These are phyloP conservation scores for Lepilemur ruficaudatus DNA, from an alignment of 2,797 vertebrate genomes.

Conservation along the genomic window DNA sequence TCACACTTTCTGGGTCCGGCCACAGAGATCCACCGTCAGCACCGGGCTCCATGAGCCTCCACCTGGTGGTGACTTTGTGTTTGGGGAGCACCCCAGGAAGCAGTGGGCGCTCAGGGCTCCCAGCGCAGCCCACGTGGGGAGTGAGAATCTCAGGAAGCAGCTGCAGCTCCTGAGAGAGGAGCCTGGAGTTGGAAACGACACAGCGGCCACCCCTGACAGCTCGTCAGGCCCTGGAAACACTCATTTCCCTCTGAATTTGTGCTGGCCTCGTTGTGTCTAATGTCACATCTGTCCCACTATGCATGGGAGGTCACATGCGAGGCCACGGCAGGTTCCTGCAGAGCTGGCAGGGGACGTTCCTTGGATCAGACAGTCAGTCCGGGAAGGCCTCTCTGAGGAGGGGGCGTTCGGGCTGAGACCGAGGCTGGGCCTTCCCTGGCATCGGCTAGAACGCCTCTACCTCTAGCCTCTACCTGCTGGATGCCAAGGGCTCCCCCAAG, in stretches of 20 bases:
- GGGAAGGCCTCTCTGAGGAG: neutral
- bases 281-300: too few relatives aligned
- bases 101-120: neutral
- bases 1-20: neutral
- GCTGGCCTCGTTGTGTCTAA: rapidly evolving
- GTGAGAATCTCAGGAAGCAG: neutral
- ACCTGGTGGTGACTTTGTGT: rapidly evolving
- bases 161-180: neutral
- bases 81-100: neutral
- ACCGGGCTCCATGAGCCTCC: too few relatives aligned
- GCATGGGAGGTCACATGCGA: rapidly evolving
- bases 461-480: rapidly evolving
- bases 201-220: too few relatives aligned
- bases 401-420: neutral
- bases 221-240: rapidly evolving
- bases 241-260: neutral
- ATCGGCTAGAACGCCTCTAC: rapidly evolving
- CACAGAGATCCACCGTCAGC: rapidly evolving
- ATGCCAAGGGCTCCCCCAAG: neutral
- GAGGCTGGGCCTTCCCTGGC: neutral
- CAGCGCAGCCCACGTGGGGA: neutral
- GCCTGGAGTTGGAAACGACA: too few relatives aligned
- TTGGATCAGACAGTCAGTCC: neutral
- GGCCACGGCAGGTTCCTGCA: rapidly evolving
- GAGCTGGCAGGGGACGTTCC: neutral